Evolutionary conservation across 2,888 invertebrate species (phyloP).

Genomic region (Calameuta filiformis): DNA sequence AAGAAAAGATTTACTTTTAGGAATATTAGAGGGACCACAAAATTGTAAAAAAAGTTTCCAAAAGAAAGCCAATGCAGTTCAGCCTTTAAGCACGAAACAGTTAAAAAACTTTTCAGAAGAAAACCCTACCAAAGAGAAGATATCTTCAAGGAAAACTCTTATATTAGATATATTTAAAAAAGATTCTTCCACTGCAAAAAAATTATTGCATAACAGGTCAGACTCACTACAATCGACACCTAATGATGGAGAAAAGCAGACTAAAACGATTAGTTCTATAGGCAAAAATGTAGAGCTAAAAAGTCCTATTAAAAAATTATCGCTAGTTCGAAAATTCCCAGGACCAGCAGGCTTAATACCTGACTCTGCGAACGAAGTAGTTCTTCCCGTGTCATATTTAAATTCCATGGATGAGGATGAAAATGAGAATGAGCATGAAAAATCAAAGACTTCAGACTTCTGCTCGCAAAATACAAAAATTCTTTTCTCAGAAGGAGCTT

Average conservation of each 20-base stretch:
- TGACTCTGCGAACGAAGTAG: slow-evolving; percentile 38
- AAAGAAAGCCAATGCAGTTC: background rate
- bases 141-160: slow-evolving; percentile 29
- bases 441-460: slow-evolving; percentile 29
- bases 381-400: slow-evolving; percentile 21
- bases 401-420: slow-evolving; percentile 26
- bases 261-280: background rate
- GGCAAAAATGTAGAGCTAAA: background rate
- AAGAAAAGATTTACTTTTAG: background rate
- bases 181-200: background rate
- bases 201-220: background rate
- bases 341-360: slow-evolving; percentile 67
- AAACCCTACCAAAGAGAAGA: slow-evolving; percentile 18
- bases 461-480: slow-evolving; percentile 56
- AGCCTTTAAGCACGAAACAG: background rate
- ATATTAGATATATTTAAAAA: slow-evolving; percentile 35
- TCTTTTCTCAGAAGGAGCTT: slow-evolving; percentile 54
- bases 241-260: background rate
- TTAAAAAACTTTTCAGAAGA: slow-evolving; percentile 17
- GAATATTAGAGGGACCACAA: background rate
- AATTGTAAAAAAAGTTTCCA: background rate
- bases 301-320: slow-evolving; percentile 25
- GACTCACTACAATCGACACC: background rate
- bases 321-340: slow-evolving; percentile 64
- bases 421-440: slow-evolving; percentile 17